A percentile compares a stretch with the other conserved stretches of the same genome.
These are phyloP conservation scores for Stenopsyche tienmushanensis DNA, from an alignment of 1,140 invertebrate species.

Conservation along the genomic window DNA sequence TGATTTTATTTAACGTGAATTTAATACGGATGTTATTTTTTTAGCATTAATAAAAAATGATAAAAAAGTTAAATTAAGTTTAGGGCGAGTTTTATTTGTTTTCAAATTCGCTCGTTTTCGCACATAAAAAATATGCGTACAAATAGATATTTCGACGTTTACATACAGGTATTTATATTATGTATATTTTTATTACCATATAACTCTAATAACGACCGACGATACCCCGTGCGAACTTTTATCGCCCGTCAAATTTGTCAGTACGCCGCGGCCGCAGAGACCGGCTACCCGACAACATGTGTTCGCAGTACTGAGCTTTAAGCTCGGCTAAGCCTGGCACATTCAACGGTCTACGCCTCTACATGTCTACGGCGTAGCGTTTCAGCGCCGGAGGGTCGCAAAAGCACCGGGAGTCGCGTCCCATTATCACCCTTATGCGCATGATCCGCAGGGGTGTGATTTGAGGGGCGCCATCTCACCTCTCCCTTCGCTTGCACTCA, in stretches of 20 bases:
- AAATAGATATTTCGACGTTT: too few relatives aligned
- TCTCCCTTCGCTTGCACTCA: slow-evolving; percentile 18
- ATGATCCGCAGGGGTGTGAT: neutral
- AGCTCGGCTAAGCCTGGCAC: slow-evolving; percentile 37
- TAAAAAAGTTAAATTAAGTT: too few relatives aligned
- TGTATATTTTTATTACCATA: slow-evolving; percentile 11
- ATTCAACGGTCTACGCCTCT: slow-evolving; percentile 34
- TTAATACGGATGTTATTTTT: too few relatives aligned
- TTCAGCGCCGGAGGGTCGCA: slow-evolving; percentile 14
- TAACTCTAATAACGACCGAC: slow-evolving; percentile 1
- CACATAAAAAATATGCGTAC: too few relatives aligned
- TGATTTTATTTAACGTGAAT: too few relatives aligned
- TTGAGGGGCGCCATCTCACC: neutral
- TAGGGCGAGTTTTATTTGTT: too few relatives aligned
- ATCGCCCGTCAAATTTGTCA: slow-evolving; percentile 10
- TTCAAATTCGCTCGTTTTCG: too few relatives aligned
- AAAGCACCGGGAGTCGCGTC: neutral
- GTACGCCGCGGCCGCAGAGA: slow-evolving; percentile 12
- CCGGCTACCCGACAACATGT: slow-evolving; percentile 37
- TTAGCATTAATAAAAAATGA: too few relatives aligned
- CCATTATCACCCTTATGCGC: neutral
- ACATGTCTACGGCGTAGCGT: slow-evolving; percentile 5
- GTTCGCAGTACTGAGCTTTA: slow-evolving; percentile 40
- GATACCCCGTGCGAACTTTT: slow-evolving; percentile 18
- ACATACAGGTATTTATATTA: neutral